Conservation (phyloP, 2,888 invertebrate genomes). For the Carterocephalus palaemon region DNA sequence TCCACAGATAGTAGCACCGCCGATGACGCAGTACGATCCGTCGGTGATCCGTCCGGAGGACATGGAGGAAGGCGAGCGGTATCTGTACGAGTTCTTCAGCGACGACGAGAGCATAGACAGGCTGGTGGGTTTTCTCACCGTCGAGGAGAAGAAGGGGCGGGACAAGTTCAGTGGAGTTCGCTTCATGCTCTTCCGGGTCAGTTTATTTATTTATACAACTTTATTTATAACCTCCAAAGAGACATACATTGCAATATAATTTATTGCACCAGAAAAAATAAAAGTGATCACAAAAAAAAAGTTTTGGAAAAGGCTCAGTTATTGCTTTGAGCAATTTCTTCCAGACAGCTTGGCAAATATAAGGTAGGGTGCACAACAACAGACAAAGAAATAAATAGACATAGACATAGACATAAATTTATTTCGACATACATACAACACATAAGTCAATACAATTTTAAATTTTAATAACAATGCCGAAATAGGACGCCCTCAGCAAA, state of each 20-base stretch:
- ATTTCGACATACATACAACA: no score
- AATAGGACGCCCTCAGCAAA: no score
- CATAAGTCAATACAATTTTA: no score
- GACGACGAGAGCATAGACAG: constrained; percentile 82
- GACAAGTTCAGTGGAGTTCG: constrained; percentile 86
- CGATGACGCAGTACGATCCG: constrained; percentile 79
- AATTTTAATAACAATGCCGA: no score
- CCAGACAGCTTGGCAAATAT: neutral
- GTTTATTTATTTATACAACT: no score
- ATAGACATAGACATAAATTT: no score
- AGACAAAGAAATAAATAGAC: no score
- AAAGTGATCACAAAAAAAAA: no score
- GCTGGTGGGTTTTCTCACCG: constrained; percentile 84
- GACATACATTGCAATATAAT: no score
- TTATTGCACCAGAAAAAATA: no score
- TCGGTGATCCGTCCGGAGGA: constrained; percentile 74
- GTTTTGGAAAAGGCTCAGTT: no score
- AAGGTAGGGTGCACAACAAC: neutral
- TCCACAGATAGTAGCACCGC: constrained; percentile 82
- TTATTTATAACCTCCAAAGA: neutral
- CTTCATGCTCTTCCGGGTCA: constrained; percentile 86
- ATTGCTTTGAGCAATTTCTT: no score
- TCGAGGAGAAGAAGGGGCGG: constrained; percentile 92
- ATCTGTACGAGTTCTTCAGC: constrained; percentile 83
- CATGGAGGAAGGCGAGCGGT: constrained; percentile 81